Percentiles rank a stretch among this genome's conserved stretches.
Conservation (phyloP, 2,113 vertebrate genomes). For the Nesogale talazaci region DNA sequence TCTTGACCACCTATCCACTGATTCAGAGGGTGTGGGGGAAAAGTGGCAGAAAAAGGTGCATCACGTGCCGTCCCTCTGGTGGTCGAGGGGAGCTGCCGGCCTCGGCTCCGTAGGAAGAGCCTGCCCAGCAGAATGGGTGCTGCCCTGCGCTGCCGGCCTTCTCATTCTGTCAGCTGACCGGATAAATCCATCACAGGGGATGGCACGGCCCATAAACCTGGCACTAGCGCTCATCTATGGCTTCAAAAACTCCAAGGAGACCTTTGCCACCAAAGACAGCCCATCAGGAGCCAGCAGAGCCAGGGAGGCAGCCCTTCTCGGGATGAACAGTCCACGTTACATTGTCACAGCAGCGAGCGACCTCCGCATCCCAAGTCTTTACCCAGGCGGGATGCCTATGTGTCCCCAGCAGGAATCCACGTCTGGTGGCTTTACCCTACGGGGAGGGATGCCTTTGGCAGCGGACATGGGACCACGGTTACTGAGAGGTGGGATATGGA, state of each 20-base stretch:
- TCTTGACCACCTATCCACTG: not conserved
- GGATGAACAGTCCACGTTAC: constrained; percentile 28
- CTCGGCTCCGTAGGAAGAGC: not conserved
- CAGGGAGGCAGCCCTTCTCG: constrained; percentile 47
- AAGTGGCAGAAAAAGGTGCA: not conserved
- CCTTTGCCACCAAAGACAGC: constrained; percentile 66
- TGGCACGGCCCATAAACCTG: constrained; percentile 45
- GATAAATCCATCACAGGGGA: constrained; percentile 52
- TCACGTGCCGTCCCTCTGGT: not conserved
- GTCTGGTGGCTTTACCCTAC: constrained; percentile 5
- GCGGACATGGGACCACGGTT: not conserved
- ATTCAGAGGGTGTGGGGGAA: not conserved
- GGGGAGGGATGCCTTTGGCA: no score
- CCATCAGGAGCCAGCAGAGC: constrained; percentile 53
- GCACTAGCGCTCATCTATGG: constrained; percentile 48
- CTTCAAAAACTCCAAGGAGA: constrained; percentile 70
- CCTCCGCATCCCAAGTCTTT: not conserved
- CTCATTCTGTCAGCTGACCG: constrained; percentile 51
- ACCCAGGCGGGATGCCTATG: not conserved
- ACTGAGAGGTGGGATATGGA: constrained; percentile 49
- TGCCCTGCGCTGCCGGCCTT: constrained; percentile 21
- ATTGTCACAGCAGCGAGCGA: constrained; percentile 24
- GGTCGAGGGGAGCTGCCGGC: not conserved
- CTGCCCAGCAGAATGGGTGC: not conserved
- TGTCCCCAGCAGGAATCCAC: not conserved